A percentile compares a stretch with the other conserved stretches of the same genome.
Evolutionary conservation across 2,113 vertebrate genomes (phyloP).

Genomic region (Psettodes erumei): DNA sequence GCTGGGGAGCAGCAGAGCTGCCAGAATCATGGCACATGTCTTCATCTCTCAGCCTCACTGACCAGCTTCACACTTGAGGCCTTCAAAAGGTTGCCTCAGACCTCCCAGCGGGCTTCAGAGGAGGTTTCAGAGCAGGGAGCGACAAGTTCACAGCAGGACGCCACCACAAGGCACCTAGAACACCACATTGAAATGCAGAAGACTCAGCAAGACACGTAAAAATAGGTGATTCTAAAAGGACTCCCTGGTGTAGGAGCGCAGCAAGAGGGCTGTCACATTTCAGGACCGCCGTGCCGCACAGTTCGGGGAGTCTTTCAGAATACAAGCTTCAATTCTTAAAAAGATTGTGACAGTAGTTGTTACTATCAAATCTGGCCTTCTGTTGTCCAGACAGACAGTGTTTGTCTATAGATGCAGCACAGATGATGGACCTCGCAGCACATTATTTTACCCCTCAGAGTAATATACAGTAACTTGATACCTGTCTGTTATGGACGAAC

Average conservation of each 20-base stretch:
- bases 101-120: conserved; percentile 27
- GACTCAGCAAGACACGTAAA: conserved; percentile 33
- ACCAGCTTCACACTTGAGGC: conserved; percentile 26
- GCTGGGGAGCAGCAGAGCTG: conserved; percentile 70
- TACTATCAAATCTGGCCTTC: background rate
- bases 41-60: conserved; percentile 67
- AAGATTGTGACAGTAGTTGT: too few species aligned
- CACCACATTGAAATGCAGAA: conserved; percentile 39
- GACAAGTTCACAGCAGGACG: conserved; percentile 34
- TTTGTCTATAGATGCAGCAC: background rate
- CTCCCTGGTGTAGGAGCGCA: background rate
- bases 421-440: background rate
- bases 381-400: background rate
- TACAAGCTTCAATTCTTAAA: background rate
- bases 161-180: conserved; percentile 54
- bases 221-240: background rate
- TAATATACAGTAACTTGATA: too few species aligned
- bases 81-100: conserved; percentile 27
- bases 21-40: conserved; percentile 57
- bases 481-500: background rate
- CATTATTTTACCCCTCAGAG: too few species aligned
- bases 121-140: background rate
- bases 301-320: background rate
- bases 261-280: conserved; percentile 5
- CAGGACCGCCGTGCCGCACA: background rate